phyloP scores from a whole-genome alignment of 2,888 invertebrate genomes.

The Oscheius onirici region DNA sequence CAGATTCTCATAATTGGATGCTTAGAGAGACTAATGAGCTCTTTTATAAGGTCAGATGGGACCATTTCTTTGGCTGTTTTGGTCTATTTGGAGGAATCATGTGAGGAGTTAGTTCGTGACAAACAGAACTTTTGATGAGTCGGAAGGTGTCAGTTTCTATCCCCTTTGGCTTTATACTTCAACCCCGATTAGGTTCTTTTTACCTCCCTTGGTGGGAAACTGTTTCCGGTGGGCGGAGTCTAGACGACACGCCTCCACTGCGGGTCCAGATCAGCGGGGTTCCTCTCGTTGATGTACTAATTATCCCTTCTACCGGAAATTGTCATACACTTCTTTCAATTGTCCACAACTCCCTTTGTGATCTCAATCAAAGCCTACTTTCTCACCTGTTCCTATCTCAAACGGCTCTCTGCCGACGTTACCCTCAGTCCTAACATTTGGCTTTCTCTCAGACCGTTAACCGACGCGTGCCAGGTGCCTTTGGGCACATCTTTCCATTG shows the following conservation, averaged over 20 bases:
- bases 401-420: not conserved
- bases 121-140: no score
- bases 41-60: no score
- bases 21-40: no score
- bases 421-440: not conserved
- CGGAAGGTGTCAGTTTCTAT: no score
- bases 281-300: slow-evolving; percentile 30
- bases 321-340: not conserved
- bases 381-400: not conserved
- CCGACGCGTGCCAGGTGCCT: slow-evolving; percentile 19
- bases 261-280: slow-evolving; percentile 24
- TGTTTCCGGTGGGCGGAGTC: slow-evolving; percentile 18
- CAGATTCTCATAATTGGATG: no score
- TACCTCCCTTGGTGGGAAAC: not conserved
- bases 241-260: not conserved
- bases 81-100: no score
- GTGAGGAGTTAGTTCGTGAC: no score
- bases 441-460: not conserved
- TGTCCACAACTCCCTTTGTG: not conserved
- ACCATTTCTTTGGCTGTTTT: no score
- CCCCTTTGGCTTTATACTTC: no score
- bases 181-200: no score
- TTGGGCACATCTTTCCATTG: slow-evolving; percentile 4
- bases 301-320: slow-evolving; percentile 29
- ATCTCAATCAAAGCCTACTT: not conserved